phyloP scores from a whole-genome alignment of 1,140 invertebrate species.

The Bombus breviceps region DNA sequence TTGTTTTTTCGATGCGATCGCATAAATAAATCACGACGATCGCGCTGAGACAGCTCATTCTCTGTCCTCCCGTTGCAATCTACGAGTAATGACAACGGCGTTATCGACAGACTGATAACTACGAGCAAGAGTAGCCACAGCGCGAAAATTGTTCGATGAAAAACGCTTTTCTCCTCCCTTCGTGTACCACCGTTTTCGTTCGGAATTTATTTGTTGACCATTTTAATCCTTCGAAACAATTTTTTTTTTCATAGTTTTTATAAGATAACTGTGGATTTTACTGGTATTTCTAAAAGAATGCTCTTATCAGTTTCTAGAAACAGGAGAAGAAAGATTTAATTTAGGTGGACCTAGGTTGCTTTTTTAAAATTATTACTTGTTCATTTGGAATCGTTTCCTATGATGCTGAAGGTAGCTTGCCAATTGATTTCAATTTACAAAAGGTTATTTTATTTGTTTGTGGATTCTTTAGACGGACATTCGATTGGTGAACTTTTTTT shows the following conservation, averaged over 20 bases:
- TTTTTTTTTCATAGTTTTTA: not conserved
- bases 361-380: too few relatives aligned
- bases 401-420: too few relatives aligned
- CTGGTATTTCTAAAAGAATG: too few relatives aligned
- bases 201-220: not conserved
- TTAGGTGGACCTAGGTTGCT: too few relatives aligned
- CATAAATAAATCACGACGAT: conserved; percentile 45
- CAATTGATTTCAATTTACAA: too few relatives aligned
- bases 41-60: conserved; percentile 44
- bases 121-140: conserved; percentile 6
- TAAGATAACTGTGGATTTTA: not conserved
- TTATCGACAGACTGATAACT: conserved; percentile 65
- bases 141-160: conserved; percentile 10
- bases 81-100: conserved; percentile 47
- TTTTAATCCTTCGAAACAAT: not conserved
- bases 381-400: too few relatives aligned
- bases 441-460: too few relatives aligned
- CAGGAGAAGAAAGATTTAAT: too few relatives aligned
- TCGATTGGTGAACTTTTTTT: too few relatives aligned
- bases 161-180: conserved; percentile 5
- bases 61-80: conserved; percentile 29
- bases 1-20: conserved; percentile 27
- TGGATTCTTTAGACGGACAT: too few relatives aligned
- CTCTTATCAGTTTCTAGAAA: too few relatives aligned
- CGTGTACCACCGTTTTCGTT: not conserved